Percentiles rank a stretch among this genome's conserved stretches.
Evolutionary conservation across 2,797 vertebrate genomes (phyloP).

Genomic region (Aphelocoma californica): DNA sequence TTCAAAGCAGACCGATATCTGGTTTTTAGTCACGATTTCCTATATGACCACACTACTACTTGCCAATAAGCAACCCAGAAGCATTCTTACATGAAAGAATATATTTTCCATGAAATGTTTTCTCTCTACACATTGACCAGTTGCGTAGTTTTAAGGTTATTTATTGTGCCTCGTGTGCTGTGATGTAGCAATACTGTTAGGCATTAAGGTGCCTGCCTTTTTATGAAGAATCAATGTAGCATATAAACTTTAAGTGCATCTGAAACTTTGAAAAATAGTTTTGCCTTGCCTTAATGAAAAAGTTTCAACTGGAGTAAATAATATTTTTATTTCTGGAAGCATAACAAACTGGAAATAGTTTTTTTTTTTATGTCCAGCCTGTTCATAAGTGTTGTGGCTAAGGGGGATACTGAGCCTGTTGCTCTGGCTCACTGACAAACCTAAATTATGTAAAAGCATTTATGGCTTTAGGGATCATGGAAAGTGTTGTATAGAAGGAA

Average conservation of each 20-base stretch:
- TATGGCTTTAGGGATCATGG: not conserved
- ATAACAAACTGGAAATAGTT: not conserved
- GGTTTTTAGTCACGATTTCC: not conserved
- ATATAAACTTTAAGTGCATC: not conserved
- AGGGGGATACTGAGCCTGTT: not conserved
- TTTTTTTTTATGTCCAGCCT: not conserved
- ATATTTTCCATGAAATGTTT: not conserved
- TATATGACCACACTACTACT: not conserved
- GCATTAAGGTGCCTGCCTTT: not conserved
- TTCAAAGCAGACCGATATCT: not conserved
- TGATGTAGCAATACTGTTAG: not conserved
- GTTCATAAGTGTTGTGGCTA: not conserved
- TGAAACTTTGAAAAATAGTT: not conserved
- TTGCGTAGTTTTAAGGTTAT: not conserved
- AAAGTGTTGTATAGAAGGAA: not conserved
- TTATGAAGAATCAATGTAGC: not conserved
- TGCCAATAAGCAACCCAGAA: not conserved
- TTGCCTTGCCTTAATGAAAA: not conserved
- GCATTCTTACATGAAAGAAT: not conserved
- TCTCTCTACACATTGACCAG: not conserved
- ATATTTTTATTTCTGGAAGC: not conserved
- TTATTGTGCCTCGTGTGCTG: not conserved
- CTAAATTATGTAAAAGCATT: not conserved
- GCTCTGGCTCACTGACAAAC: not conserved
- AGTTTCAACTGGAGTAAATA: not conserved